These are phyloP conservation scores for Pelodytes ibericus DNA, from an alignment of 2,797 vertebrate species.

Conservation along the genomic window DNA sequence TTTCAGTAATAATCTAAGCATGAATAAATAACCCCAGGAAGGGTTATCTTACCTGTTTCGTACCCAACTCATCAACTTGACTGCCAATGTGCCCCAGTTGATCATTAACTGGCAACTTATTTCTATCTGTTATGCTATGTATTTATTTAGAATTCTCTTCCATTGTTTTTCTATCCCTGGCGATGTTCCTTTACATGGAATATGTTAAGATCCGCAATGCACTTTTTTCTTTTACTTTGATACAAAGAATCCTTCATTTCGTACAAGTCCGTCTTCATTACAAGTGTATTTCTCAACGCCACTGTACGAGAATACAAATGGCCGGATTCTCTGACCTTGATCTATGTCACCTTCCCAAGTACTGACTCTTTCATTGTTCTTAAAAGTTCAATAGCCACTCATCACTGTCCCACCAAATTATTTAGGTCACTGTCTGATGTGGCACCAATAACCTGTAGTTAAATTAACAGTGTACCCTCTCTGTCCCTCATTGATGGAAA, in stretches of 20 bases:
- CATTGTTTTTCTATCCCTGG: no score
- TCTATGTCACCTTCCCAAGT: slow-evolving; percentile 14
- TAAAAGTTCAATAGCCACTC: slow-evolving; percentile 34
- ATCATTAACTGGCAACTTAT: no score
- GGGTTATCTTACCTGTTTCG: no score
- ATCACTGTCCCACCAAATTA: slow-evolving; percentile 44
- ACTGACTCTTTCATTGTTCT: slow-evolving; percentile 20
- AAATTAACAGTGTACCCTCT: slow-evolving; percentile 44
- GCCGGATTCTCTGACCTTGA: slow-evolving; percentile 29
- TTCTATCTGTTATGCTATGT: no score
- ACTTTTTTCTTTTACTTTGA: background rate
- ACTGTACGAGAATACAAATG: slow-evolving; percentile 23
- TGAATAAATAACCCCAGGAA: no score
- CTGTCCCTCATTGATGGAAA: slow-evolving; percentile 24
- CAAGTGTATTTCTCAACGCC: slow-evolving; percentile 13
- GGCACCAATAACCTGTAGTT: slow-evolving; percentile 32
- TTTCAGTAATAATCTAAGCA: no score
- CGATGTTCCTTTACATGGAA: no score
- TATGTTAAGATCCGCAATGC: no score
- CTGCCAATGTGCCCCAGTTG: no score
- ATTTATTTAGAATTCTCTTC: no score
- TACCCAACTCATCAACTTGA: no score
- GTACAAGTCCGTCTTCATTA: background rate
- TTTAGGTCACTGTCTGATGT: slow-evolving; percentile 6
- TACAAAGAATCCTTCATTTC: slow-evolving; percentile 22